Conservation (phyloP, 1,140 invertebrate species). For the Eupristina koningsbergeri region DNA sequence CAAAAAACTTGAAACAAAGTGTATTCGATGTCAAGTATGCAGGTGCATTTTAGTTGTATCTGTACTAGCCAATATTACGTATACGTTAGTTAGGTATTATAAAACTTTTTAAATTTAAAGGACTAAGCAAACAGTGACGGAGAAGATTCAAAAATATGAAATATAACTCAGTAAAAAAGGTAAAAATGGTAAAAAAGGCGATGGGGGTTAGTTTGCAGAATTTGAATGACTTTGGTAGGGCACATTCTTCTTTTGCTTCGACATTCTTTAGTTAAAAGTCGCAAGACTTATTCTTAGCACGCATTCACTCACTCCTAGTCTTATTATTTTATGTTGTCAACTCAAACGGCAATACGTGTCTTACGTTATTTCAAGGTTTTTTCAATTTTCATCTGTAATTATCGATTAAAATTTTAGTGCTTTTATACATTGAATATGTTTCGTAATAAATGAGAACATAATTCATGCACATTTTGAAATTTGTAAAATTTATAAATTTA, state of each 20-base stretch:
- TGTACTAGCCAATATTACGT: neutral
- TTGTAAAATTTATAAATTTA: no score
- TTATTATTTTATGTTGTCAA: slow-evolving; percentile 8
- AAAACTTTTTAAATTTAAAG: slow-evolving; percentile 7
- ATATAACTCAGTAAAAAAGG: neutral
- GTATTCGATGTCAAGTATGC: neutral
- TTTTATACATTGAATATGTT: neutral
- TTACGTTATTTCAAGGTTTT: neutral
- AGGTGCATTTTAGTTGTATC: neutral
- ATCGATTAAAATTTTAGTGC: neutral
- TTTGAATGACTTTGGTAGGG: neutral
- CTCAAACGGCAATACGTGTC: neutral
- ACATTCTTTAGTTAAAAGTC: slow-evolving; percentile 4
- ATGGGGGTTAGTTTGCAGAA: neutral
- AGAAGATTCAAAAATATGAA: neutral
- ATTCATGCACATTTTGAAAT: no score
- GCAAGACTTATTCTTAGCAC: slow-evolving; percentile 14
- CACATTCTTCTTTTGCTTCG: neutral
- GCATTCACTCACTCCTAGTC: neutral
- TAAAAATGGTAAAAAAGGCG: neutral
- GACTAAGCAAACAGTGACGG: neutral
- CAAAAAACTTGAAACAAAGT: neutral
- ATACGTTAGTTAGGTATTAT: neutral
- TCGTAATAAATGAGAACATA: neutral
- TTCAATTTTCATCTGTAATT: neutral